Evolutionary conservation across 2,888 invertebrate species (phyloP).

Genomic region (Cremastinae sp.): DNA sequence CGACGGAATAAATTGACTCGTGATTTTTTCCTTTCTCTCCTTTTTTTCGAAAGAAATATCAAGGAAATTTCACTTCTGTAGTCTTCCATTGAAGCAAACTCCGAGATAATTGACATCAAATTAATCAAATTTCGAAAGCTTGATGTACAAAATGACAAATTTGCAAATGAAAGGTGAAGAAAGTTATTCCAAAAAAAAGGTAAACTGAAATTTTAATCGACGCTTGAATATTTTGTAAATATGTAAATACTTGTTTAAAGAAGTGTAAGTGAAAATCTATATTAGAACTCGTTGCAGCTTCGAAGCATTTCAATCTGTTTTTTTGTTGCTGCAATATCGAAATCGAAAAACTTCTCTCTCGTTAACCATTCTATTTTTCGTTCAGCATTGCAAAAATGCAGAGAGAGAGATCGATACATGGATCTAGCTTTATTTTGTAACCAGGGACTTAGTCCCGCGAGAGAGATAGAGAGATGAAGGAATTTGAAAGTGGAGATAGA

Average conservation of each 20-base stretch:
- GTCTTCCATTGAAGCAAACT: background rate
- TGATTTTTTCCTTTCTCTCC: no score
- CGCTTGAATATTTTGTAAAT: slow-evolving; percentile 58
- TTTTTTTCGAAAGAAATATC: background rate
- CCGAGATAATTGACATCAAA: slow-evolving; percentile 3
- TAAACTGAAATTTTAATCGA: slow-evolving; percentile 30
- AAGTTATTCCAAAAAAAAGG: slow-evolving; percentile 23
- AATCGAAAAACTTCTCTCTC: slow-evolving; percentile 25
- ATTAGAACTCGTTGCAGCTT: slow-evolving; percentile 52
- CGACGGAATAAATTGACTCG: no score
- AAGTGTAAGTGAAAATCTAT: slow-evolving; percentile 31
- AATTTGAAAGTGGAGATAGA: no score
- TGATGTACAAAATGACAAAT: slow-evolving; percentile 34
- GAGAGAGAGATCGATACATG: slow-evolving; percentile 8
- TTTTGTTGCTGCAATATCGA: slow-evolving; percentile 34
- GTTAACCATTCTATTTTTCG: slow-evolving; percentile 30
- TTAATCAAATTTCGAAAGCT: slow-evolving; percentile 16
- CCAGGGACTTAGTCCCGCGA: no score
- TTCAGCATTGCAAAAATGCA: slow-evolving; percentile 11
- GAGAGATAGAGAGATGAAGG: slow-evolving; percentile 7
- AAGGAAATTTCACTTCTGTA: background rate
- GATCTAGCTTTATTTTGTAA: no score
- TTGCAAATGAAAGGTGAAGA: slow-evolving; percentile 6
- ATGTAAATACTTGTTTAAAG: slow-evolving; percentile 59
- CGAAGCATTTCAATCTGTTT: slow-evolving; percentile 37